These are phyloP conservation scores for Budorcas taxicolor DNA, from an alignment of 2,113 vertebrate species.

Conservation along the genomic window DNA sequence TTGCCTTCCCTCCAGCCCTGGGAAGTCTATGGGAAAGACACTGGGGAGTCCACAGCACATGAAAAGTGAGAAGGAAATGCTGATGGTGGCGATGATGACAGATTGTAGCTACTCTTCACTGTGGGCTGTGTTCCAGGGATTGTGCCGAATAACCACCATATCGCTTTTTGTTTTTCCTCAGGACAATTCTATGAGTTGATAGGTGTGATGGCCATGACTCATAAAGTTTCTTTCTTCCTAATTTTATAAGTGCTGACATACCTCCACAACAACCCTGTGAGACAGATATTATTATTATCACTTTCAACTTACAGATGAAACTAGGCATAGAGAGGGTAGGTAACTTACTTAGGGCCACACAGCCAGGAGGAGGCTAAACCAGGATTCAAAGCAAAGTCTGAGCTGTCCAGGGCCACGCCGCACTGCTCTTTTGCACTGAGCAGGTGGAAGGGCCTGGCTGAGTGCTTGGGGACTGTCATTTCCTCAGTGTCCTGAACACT, in stretches of 20 bases:
- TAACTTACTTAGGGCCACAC: not conserved
- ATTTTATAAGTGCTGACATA: not conserved
- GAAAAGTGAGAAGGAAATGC: accelerated
- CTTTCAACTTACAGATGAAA: not conserved
- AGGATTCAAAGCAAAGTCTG: not conserved
- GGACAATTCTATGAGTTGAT: not conserved
- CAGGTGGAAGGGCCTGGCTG: not conserved
- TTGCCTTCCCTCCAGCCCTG: not conserved
- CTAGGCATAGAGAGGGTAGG: not conserved
- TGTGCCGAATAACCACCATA: not conserved
- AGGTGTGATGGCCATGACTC: not conserved
- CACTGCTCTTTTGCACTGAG: no score
- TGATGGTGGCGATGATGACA: not conserved
- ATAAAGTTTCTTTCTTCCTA: not conserved
- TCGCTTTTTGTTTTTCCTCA: not conserved
- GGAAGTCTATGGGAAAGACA: not conserved
- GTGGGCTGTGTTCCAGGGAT: not conserved
- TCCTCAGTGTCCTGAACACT: not conserved
- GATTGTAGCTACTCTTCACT: not conserved
- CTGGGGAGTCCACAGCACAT: accelerated
- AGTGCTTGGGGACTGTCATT: not conserved
- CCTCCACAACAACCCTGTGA: not conserved
- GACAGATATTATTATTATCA: not conserved
- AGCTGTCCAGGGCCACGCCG: accelerated
- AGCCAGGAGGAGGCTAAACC: not conserved